A percentile compares a stretch with the other conserved stretches of the same genome.
These are phyloP conservation scores for Megaustenia siamemsis DNA, from an alignment of 2,888 invertebrate genomes.

Conservation along the genomic window DNA sequence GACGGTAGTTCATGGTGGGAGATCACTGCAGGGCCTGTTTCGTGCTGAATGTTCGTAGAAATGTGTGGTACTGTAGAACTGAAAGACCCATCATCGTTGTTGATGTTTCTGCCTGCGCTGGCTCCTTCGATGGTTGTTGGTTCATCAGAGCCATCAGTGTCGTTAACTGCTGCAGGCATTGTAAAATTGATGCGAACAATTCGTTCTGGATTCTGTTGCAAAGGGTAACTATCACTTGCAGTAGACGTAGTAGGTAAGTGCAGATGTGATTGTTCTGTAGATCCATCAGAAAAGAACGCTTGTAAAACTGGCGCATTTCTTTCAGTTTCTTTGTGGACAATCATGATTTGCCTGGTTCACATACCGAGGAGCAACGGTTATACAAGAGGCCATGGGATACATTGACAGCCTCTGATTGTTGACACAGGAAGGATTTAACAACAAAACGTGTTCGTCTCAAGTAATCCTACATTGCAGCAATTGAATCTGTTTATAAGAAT, in stretches of 20 bases:
- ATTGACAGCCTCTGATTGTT: not conserved
- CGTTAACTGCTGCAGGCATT: not conserved
- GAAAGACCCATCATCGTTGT: not conserved
- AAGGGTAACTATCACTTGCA: slow-evolving; percentile 9
- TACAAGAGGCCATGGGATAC: not conserved
- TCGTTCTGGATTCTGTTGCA: slow-evolving; percentile 27
- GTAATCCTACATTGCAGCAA: too few species aligned
- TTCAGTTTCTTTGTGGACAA: not conserved
- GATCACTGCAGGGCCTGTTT: slow-evolving; percentile 13
- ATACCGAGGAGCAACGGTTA: not conserved
- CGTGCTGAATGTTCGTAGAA: not conserved
- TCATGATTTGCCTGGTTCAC: not conserved
- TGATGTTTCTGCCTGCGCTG: not conserved
- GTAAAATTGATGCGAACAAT: not conserved
- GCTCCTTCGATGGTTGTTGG: not conserved
- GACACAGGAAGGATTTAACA: not conserved
- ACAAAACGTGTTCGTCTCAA: too few species aligned
- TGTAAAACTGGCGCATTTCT: not conserved
- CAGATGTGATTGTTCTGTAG: not conserved
- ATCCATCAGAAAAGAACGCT: not conserved
- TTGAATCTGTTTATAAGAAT: too few species aligned
- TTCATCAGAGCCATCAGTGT: not conserved
- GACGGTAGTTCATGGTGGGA: slow-evolving; percentile 28
- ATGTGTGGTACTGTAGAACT: not conserved
- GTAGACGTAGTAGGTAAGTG: slow-evolving; percentile 25